phyloP scores from a whole-genome alignment of 2,797 vertebrate species.

The Cottoperca gobio region DNA sequence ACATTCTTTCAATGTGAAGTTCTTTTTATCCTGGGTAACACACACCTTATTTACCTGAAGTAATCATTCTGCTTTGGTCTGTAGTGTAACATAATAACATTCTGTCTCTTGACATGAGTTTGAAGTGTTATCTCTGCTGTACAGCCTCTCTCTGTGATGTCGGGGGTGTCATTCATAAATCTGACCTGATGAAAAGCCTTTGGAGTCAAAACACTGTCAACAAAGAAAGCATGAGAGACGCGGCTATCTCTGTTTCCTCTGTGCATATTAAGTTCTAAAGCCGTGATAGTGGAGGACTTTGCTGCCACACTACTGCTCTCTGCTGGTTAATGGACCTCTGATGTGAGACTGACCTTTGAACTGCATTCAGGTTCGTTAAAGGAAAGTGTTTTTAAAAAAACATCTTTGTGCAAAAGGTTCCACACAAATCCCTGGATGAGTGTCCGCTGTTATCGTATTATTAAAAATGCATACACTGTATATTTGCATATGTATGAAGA shows the following conservation, averaged over 20 bases:
- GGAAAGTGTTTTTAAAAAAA: neutral
- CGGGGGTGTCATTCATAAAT: conserved; percentile 66
- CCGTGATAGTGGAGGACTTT: conserved; percentile 46
- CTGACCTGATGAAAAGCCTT: conserved; percentile 74
- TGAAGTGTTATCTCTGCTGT: conserved; percentile 67
- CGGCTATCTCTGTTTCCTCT: conserved; percentile 65
- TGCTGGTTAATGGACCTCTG: conserved; percentile 75
- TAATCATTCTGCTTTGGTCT: conserved; percentile 16
- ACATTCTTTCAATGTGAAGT: neutral
- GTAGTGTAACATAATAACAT: conserved; percentile 11
- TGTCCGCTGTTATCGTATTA: neutral
- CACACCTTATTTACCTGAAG: conserved; percentile 10
- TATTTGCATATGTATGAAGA: conserved; percentile 39
- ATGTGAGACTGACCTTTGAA: conserved; percentile 54
- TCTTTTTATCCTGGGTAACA: neutral
- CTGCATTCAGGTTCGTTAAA: neutral
- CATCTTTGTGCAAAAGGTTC: no score
- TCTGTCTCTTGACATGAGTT: conserved; percentile 29
- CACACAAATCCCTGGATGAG: conserved; percentile 13
- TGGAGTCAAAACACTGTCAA: conserved; percentile 68
- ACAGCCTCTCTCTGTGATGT: conserved; percentile 57
- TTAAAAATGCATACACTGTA: conserved; percentile 13
- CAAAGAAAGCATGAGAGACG: conserved; percentile 57
- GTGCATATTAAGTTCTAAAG: conserved; percentile 68
- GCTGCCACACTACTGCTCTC: conserved; percentile 86